Conservation (phyloP, 2,113 vertebrate species). For the Lasiurus borealis region DNA sequence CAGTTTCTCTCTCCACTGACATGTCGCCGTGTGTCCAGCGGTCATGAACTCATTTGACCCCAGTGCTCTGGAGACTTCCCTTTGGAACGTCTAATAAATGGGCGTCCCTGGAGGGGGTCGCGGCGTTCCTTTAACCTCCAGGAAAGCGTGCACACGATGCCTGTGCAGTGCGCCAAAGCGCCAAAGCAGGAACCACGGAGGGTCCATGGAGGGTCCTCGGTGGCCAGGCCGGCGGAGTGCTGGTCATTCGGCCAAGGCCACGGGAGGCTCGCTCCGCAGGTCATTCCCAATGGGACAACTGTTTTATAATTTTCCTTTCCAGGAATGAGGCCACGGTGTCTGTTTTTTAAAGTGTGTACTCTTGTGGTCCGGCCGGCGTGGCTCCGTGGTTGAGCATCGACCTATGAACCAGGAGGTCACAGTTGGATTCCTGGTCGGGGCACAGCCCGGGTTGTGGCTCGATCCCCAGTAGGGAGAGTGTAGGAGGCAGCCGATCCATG, state of each 20-base stretch:
- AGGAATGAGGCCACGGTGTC: not conserved
- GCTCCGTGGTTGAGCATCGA: no score
- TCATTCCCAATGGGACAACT: no score
- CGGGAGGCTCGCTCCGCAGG: not conserved
- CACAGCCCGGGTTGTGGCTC: no score
- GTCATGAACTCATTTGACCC: not conserved
- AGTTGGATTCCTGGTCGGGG: no score
- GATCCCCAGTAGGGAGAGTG: no score
- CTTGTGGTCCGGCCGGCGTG: not conserved
- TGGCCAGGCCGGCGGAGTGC: constrained; percentile 39
- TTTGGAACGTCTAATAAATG: constrained; percentile 7
- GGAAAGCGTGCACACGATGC: no score
- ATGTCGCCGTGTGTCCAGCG: not conserved
- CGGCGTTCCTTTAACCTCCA: constrained; percentile 14
- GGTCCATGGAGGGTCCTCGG: no score
- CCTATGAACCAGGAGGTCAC: no score
- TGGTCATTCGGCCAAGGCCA: not conserved
- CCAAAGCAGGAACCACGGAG: not conserved
- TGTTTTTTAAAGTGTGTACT: not conserved
- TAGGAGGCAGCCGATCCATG: no score
- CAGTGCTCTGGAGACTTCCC: constrained; percentile 44
- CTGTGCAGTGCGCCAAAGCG: not conserved
- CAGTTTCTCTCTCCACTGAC: not conserved
- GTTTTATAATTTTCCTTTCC: not conserved
- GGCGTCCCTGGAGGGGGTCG: not conserved